Evolutionary conservation across 2,797 vertebrate genomes (phyloP).

Genomic region (Cossypha caffra): DNA sequence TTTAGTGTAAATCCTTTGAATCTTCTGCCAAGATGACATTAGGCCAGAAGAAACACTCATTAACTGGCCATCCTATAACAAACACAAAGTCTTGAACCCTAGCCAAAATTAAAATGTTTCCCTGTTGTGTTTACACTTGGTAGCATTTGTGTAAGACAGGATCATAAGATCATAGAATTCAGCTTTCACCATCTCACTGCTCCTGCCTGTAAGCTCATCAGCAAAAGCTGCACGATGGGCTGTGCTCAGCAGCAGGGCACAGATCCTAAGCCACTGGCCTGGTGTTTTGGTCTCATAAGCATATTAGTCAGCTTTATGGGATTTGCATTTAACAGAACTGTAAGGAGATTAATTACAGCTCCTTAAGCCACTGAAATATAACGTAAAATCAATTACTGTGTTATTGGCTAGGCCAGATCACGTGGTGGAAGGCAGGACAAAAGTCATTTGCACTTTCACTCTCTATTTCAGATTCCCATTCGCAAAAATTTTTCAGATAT

Average conservation of each 20-base stretch:
- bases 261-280: neutral
- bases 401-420: neutral
- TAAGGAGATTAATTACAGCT: conserved; percentile 48
- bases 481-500: neutral
- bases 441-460: neutral
- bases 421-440: neutral
- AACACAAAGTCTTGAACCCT: neutral
- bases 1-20: neutral
- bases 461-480: neutral
- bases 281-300: conserved; percentile 31
- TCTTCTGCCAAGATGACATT: neutral
- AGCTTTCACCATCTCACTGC: neutral
- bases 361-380: conserved; percentile 33
- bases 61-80: neutral
- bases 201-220: neutral
- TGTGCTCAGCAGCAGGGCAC: neutral
- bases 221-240: neutral
- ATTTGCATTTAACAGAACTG: conserved; percentile 36
- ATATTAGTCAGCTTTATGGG: conserved; percentile 33
- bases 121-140: neutral
- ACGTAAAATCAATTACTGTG: conserved; percentile 47
- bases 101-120: neutral
- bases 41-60: neutral
- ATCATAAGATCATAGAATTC: neutral
- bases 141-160: neutral